phyloP scores from a whole-genome alignment of 2,888 invertebrate species.

The Drosophila mimetica region DNA sequence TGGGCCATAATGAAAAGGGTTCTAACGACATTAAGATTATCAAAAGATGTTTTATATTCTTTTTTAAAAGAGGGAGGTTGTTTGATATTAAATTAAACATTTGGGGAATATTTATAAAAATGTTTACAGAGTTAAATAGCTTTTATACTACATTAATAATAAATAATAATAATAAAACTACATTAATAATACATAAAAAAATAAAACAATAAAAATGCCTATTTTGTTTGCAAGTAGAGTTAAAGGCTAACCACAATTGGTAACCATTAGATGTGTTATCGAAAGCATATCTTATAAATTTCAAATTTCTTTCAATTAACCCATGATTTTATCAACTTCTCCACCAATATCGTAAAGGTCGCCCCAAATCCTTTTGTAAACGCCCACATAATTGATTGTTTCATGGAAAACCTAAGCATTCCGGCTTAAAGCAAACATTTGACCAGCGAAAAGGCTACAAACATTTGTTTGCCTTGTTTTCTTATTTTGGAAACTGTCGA shows the following conservation, averaged over 20 bases:
- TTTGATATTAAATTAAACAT: background rate
- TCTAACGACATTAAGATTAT: background rate
- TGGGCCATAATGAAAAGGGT: constrained; percentile 13
- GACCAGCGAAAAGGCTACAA: constrained; percentile 25
- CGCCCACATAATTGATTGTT: constrained; percentile 27
- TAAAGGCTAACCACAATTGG: background rate
- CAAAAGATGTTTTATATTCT: background rate
- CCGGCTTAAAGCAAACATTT: constrained; percentile 35
- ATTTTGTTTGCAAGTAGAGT: no score
- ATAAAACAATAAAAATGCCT: no score
- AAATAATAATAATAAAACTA: no score
- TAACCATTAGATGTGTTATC: background rate
- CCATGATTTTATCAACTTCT: constrained; percentile 11
- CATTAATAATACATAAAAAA: no score
- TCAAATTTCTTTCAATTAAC: constrained; percentile 7
- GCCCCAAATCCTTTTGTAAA: constrained; percentile 4
- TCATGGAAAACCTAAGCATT: constrained; percentile 17
- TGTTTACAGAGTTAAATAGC: no score
- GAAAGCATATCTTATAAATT: background rate
- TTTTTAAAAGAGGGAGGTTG: no score
- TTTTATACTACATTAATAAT: no score
- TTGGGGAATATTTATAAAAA: background rate
- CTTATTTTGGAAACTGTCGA: constrained; percentile 28
- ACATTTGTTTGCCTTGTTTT: constrained; percentile 30
- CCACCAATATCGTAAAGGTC: constrained; percentile 2